phyloP scores from a whole-genome alignment of 2,888 invertebrate species.

The Microdon myrmicae region DNA sequence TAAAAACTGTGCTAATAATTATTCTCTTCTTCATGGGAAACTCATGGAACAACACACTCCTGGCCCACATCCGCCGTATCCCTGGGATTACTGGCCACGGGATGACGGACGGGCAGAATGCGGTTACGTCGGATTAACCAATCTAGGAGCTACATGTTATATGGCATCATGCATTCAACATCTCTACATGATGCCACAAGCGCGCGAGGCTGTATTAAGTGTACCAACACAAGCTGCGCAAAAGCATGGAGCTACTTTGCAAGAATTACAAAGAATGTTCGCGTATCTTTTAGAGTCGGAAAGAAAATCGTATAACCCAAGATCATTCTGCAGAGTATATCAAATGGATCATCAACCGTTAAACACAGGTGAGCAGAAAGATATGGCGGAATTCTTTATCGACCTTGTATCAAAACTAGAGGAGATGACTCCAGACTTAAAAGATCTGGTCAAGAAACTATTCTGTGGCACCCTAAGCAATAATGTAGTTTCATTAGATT shows the following conservation, averaged over 20 bases:
- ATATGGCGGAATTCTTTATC: constrained; percentile 98
- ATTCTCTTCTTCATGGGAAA: constrained; percentile 83
- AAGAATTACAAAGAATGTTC: constrained; percentile 94
- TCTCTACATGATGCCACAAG: constrained; percentile 96
- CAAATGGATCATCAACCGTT: constrained; percentile 97
- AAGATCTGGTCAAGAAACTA: constrained; percentile 86
- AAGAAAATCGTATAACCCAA: constrained; percentile 93
- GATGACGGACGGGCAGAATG: constrained; percentile 94
- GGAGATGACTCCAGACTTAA: constrained; percentile 92
- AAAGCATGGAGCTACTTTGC: constrained; percentile 83
- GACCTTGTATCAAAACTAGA: constrained; percentile 95
- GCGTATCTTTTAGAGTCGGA: constrained; percentile 94
- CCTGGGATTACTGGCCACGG: constrained; percentile 98
- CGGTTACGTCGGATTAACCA: constrained; percentile 93
- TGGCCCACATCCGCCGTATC: constrained; percentile 84
- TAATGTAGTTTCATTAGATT: constrained; percentile 95
- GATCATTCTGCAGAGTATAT: constrained; percentile 94
- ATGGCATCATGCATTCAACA: constrained; percentile 99
- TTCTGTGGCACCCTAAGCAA: constrained; percentile 95
- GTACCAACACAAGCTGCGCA: constrained; percentile 78
- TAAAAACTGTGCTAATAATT: constrained; percentile 86
- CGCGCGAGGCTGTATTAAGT: constrained; percentile 82
- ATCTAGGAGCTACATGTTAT: constrained; percentile 95
- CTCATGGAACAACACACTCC: constrained; percentile 88
- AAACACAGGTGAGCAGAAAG: constrained; percentile 96